Percentiles rank a stretch among this genome's conserved stretches.
phyloP scores from a whole-genome alignment of 2,888 invertebrate genomes.

The Alloscopus bannaensis region DNA sequence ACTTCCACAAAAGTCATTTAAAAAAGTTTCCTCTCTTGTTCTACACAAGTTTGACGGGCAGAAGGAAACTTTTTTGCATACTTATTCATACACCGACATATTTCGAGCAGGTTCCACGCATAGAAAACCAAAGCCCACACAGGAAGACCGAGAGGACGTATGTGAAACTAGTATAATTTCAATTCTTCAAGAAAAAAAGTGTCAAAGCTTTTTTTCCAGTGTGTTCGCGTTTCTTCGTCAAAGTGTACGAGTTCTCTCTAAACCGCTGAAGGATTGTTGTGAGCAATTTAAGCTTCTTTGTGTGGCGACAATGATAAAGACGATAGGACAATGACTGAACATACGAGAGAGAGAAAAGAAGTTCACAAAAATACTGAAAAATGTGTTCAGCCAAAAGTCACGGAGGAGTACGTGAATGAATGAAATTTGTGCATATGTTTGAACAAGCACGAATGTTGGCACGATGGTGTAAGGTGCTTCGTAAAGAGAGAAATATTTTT shows the following conservation, averaged over 20 bases:
- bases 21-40: conserved; percentile 36
- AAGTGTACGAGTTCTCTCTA: too few relatives aligned
- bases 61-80: conserved; percentile 22
- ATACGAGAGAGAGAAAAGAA: too few relatives aligned
- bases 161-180: not conserved
- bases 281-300: too few relatives aligned
- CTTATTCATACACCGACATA: not conserved
- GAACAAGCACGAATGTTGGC: not conserved
- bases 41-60: conserved; percentile 8
- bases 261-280: too few relatives aligned
- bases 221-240: too few relatives aligned
- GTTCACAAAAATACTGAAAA: too few relatives aligned
- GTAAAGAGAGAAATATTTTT: conserved; percentile 1
- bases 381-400: conserved; percentile 53
- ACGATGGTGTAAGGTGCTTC: not conserved
- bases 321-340: too few relatives aligned
- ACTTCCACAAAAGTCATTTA: conserved; percentile 47
- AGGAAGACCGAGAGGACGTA: not conserved
- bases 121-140: not conserved
- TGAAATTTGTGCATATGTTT: conserved; percentile 35
- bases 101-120: not conserved
- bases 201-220: too few relatives aligned
- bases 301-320: too few relatives aligned
- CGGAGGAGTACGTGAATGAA: conserved; percentile 44
- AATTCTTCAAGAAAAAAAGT: too few relatives aligned